Percentiles rank a stretch among this genome's conserved stretches.
These are phyloP conservation scores for Nesometra sesokonis DNA, from an alignment of 35 echinoderm and acorn worm species.

Conservation along the genomic window DNA sequence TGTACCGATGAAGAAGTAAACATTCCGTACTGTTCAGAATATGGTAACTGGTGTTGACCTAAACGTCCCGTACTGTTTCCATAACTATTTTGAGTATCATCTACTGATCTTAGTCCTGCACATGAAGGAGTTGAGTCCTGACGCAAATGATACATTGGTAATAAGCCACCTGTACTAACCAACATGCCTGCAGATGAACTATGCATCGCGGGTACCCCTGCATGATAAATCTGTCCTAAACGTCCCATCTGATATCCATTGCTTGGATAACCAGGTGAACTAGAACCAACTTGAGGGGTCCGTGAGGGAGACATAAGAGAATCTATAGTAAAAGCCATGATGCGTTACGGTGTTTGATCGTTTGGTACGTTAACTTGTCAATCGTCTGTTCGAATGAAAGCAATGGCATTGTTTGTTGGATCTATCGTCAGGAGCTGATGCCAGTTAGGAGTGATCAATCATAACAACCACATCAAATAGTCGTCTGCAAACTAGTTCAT, in stretches of 20 bases:
- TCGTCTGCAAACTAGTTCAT: neutral
- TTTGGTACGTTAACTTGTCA: neutral
- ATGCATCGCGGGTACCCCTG: neutral
- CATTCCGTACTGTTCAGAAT: neutral
- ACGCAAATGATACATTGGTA: neutral
- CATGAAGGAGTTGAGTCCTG: neutral
- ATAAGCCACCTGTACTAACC: neutral
- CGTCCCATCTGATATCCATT: neutral
- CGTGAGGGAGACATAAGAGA: neutral
- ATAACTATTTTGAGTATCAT: conserved; percentile 1
- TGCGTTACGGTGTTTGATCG: neutral
- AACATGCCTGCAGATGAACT: neutral
- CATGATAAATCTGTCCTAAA: neutral
- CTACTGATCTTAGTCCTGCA: neutral
- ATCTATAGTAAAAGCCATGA: neutral
- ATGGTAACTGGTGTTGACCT: neutral
- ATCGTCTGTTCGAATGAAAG: neutral
- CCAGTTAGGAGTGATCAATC: neutral
- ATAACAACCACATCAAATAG: neutral
- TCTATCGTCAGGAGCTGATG: neutral
- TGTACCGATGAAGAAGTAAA: neutral
- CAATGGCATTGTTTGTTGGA: neutral
- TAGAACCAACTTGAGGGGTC: neutral
- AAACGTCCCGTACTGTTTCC: neutral
- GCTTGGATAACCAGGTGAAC: neutral